phyloP scores from a whole-genome alignment of 2,888 invertebrate genomes.

The Notodonta dromedarius region DNA sequence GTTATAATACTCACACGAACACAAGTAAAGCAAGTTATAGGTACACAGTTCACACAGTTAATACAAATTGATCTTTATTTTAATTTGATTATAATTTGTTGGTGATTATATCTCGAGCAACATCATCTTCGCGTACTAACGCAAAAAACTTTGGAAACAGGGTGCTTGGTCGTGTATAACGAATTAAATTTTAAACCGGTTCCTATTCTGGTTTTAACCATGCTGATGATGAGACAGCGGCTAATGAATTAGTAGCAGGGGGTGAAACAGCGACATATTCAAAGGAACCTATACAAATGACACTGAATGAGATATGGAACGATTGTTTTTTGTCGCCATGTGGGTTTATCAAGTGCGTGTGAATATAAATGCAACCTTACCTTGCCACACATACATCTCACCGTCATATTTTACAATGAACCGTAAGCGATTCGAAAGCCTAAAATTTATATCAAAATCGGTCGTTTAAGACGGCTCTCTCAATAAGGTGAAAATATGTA shows the following conservation, averaged over 20 bases:
- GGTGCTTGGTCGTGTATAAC: slow-evolving; percentile 46
- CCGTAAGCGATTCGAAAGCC: slow-evolving; percentile 46
- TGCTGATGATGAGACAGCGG: slow-evolving; percentile 56
- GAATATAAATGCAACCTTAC: slow-evolving; percentile 37
- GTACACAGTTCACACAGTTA: too few species aligned
- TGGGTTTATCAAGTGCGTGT: slow-evolving; percentile 35
- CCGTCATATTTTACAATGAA: slow-evolving; percentile 44
- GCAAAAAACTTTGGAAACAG: slow-evolving; percentile 36
- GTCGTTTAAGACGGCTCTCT: slow-evolving; percentile 64
- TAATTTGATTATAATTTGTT: slow-evolving; percentile 10
- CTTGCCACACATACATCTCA: slow-evolving; percentile 25
- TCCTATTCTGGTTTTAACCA: slow-evolving; percentile 61
- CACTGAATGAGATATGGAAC: slow-evolving; percentile 26
- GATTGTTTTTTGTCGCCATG: slow-evolving; percentile 26
- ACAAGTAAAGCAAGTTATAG: too few species aligned
- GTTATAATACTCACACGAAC: too few species aligned
- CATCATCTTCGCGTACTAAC: slow-evolving; percentile 32
- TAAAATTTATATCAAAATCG: slow-evolving; percentile 60
- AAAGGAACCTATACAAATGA: slow-evolving; percentile 38
- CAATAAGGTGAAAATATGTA: slow-evolving; percentile 79
- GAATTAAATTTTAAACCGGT: slow-evolving; percentile 60
- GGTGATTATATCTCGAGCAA: slow-evolving; percentile 20
- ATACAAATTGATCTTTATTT: background rate
- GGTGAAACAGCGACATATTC: slow-evolving; percentile 43
- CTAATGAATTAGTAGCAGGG: slow-evolving; percentile 52